These are phyloP conservation scores for Agrilus planipennis DNA, from an alignment of 1,140 invertebrate species.

Conservation along the genomic window DNA sequence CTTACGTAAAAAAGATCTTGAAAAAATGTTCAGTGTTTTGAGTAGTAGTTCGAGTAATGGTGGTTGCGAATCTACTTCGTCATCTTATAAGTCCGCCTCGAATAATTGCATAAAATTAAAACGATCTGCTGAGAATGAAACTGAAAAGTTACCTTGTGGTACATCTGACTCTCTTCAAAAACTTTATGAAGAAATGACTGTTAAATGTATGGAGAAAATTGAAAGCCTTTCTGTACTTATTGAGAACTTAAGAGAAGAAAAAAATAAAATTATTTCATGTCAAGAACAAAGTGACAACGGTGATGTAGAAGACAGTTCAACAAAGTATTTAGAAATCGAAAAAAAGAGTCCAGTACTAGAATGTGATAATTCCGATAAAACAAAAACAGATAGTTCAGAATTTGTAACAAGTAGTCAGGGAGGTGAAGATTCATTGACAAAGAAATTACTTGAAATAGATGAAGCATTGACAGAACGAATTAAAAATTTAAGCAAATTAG, in stretches of 20 bases:
- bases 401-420: neutral
- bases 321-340: conserved; percentile 17
- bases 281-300: conserved; percentile 10
- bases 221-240: conserved; percentile 41
- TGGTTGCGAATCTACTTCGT: too few species aligned
- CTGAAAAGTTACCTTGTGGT: neutral
- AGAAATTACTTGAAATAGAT: neutral
- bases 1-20: conserved; percentile 9
- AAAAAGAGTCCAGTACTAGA: too few species aligned
- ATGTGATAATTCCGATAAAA: neutral
- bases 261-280: conserved; percentile 31
- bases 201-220: conserved; percentile 40
- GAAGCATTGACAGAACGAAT: neutral
- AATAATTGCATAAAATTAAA: neutral
- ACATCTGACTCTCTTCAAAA: neutral
- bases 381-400: neutral
- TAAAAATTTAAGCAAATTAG: too few species aligned
- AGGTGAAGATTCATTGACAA: neutral
- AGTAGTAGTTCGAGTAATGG: too few species aligned
- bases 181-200: conserved; percentile 36
- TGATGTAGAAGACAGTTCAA: conserved; percentile 15
- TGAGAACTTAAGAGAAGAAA: conserved; percentile 42
- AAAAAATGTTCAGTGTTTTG: too few species aligned
- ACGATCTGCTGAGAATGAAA: neutral
- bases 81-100: too few species aligned